Percentiles rank a stretch among this genome's conserved stretches.
phyloP scores from a whole-genome alignment of 2,797 vertebrate genomes.

The Hydrophis major region DNA sequence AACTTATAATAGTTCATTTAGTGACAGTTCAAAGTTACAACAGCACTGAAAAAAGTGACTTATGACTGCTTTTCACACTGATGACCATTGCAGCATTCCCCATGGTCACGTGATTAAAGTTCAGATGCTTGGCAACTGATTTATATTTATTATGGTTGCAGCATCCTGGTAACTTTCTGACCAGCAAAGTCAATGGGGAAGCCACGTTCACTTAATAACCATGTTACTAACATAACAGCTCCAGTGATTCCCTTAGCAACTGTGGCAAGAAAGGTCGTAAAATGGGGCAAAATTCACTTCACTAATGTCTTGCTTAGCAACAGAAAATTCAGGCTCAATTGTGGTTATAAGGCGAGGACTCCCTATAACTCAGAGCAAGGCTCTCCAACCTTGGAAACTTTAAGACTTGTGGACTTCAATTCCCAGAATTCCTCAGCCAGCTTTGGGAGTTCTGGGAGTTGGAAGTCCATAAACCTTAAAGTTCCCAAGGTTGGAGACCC shows the following conservation, averaged over 20 bases:
- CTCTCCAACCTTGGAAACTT: too few relatives aligned
- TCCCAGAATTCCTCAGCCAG: too few relatives aligned
- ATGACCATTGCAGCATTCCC: background rate
- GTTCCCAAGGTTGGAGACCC: too few relatives aligned
- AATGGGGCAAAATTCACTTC: background rate
- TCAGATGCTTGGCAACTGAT: background rate
- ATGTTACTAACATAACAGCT: background rate
- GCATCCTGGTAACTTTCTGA: background rate
- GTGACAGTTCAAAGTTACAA: background rate
- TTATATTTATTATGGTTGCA: background rate
- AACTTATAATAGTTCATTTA: background rate
- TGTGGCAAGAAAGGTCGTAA: background rate
- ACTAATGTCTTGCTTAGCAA: background rate
- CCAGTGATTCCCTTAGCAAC: background rate
- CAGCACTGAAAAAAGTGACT: background rate
- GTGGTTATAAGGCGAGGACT: background rate
- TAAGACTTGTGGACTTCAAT: too few relatives aligned
- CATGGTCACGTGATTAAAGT: background rate
- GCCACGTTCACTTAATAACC: background rate
- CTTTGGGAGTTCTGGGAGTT: too few relatives aligned
- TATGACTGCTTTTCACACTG: background rate
- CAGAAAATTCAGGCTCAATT: background rate
- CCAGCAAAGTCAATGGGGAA: background rate
- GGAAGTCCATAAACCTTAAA: too few relatives aligned
- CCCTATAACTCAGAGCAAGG: background rate